Evolutionary conservation across 2,888 invertebrate species (phyloP).

Genomic region (Tryphoninae sp.): DNA sequence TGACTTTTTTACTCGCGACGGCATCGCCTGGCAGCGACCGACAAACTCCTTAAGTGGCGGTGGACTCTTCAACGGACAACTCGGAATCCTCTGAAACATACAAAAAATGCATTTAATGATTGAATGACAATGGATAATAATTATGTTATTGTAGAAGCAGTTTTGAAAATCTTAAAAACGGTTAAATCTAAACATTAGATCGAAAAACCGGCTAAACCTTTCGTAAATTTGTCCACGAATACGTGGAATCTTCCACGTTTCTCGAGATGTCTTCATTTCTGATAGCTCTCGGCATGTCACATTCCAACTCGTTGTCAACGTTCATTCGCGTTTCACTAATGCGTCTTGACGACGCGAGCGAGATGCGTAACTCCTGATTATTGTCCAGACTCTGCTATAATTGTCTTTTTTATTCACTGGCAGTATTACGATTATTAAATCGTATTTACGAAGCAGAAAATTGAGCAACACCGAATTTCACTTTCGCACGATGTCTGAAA

Average conservation of each 20-base stretch:
- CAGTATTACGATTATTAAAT: not conserved
- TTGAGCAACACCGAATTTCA: slow-evolving; percentile 11
- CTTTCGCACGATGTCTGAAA: slow-evolving; percentile 15
- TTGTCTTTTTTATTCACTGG: not conserved
- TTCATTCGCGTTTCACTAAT: slow-evolving; percentile 37
- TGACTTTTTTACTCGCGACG: slow-evolving; percentile 81
- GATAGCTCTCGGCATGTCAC: not conserved
- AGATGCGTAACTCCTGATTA: slow-evolving; percentile 3
- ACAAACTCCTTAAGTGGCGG: slow-evolving; percentile 80
- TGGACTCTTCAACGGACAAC: slow-evolving; percentile 79
- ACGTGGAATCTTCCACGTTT: slow-evolving; percentile 16
- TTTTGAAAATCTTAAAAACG: not conserved
- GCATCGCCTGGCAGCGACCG: slow-evolving; percentile 80
- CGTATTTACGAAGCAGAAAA: not conserved
- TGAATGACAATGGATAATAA: slow-evolving; percentile 4
- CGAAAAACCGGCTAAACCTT: slow-evolving; percentile 33
- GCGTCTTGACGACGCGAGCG: slow-evolving; percentile 23
- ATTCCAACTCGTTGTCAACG: slow-evolving; percentile 5
- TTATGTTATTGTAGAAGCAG: not conserved
- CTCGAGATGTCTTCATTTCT: slow-evolving; percentile 3
- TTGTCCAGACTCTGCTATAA: slow-evolving; percentile 24
- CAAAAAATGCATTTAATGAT: slow-evolving; percentile 26
- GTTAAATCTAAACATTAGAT: not conserved
- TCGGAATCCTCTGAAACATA: slow-evolving; percentile 78
- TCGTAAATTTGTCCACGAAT: slow-evolving; percentile 48